Conservation (phyloP, 2,888 invertebrate genomes). For the Germaria angustata region DNA sequence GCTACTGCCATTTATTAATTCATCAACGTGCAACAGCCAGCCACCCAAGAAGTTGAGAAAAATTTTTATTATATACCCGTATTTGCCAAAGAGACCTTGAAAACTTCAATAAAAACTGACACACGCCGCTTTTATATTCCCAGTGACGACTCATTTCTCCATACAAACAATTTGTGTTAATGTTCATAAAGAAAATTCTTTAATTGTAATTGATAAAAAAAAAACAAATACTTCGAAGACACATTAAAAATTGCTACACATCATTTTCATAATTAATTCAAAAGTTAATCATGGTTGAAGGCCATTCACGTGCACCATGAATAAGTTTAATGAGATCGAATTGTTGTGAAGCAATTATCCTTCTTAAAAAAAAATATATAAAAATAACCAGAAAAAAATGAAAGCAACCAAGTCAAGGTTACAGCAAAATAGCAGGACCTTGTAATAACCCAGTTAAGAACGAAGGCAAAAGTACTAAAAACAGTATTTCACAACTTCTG, state of each 20-base stretch:
- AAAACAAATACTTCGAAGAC: background rate
- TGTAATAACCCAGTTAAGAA: slow-evolving; percentile 25
- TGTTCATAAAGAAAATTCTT: slow-evolving; percentile 3
- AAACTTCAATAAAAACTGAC: slow-evolving; percentile 26
- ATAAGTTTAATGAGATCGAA: background rate
- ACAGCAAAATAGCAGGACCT: background rate
- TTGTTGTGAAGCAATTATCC: slow-evolving; percentile 10
- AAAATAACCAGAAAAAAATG: background rate
- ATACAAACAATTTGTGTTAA: background rate
- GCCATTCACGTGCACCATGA: background rate
- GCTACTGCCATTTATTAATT: slow-evolving; percentile 19
- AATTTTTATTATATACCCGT: too few species aligned
- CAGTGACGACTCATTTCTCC: too few species aligned
- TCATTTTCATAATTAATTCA: slow-evolving; percentile 43
- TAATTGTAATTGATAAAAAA: background rate
- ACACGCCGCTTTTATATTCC: slow-evolving; percentile 7
- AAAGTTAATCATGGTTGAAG: slow-evolving; percentile 41
- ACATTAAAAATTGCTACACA: slow-evolving; percentile 33
- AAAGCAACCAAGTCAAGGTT: slow-evolving; percentile 25
- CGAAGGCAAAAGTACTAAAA: background rate
- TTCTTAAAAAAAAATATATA: too few species aligned
- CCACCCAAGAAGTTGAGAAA: slow-evolving; percentile 47
- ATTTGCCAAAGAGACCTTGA: slow-evolving; percentile 9
- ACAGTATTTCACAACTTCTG: slow-evolving; percentile 65
- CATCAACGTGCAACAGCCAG: background rate